Conservation (phyloP, 1,140 invertebrate species). For the Drosophila auraria region DNA sequence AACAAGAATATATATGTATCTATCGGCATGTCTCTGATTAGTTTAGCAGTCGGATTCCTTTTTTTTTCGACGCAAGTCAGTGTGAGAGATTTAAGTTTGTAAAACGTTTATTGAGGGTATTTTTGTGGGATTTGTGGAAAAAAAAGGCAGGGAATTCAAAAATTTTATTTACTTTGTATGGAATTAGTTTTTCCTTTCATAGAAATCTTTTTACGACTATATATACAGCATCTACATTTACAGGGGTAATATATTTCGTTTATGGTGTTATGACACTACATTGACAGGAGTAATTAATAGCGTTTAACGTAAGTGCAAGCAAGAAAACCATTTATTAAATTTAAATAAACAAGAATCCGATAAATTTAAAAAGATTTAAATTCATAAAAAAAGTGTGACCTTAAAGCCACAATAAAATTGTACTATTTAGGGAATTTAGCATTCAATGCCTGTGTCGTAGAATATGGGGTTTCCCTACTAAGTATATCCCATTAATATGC, state of each 20-base stretch:
- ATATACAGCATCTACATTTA: not conserved
- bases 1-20: not conserved
- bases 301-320: too few relatives aligned
- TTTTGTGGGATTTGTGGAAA: not conserved
- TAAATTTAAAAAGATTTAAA: too few relatives aligned
- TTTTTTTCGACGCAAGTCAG: not conserved
- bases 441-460: not conserved
- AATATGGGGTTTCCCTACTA: not conserved
- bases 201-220: too few relatives aligned
- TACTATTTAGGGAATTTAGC: not conserved
- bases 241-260: too few relatives aligned
- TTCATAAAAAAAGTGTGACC: not conserved
- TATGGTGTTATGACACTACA: too few relatives aligned
- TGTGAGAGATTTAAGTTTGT: conserved; percentile 8
- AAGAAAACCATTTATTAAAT: too few relatives aligned
- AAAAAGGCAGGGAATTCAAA: not conserved
- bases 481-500: conserved; percentile 37
- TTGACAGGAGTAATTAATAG: too few relatives aligned
- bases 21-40: conserved; percentile 31
- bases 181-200: not conserved
- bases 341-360: too few relatives aligned
- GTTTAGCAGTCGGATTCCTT: conserved; percentile 13
- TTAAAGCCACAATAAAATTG: not conserved
- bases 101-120: not conserved
- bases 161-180: not conserved